Percentiles rank a stretch among this genome's conserved stretches.
Conservation (phyloP, 2,888 invertebrate species). For the Plagodis dolabraria region DNA sequence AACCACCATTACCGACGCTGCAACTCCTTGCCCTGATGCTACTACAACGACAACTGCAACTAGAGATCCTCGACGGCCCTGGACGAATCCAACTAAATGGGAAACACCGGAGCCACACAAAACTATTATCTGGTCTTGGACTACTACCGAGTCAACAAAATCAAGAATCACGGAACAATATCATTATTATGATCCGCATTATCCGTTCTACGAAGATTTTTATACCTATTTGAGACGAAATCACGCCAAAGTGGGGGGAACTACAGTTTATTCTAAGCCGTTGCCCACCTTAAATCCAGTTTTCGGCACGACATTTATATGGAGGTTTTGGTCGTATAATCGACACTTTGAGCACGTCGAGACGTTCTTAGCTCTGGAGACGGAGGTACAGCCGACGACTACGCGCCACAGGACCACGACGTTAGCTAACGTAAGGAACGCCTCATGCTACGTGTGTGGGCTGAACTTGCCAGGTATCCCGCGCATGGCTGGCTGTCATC, state of each 20-base stretch:
- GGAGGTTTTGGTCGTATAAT: constrained; percentile 5
- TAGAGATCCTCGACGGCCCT: not conserved
- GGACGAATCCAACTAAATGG: constrained; percentile 2
- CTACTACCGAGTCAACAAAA: not conserved
- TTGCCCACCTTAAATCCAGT: not conserved
- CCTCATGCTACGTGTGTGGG: constrained; percentile 34
- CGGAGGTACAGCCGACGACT: constrained; percentile 1
- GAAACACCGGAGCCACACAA: constrained; percentile 1
- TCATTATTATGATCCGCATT: not conserved
- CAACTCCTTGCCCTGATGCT: no score
- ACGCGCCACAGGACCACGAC: not conserved
- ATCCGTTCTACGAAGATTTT: not conserved
- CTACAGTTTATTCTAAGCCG: not conserved
- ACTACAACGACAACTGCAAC: no score
- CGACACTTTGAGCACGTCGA: not conserved
- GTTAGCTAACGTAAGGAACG: not conserved
- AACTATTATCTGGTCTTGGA: constrained; percentile 7
- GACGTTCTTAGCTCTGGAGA: constrained; percentile 7
- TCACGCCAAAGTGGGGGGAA: constrained; percentile 2
- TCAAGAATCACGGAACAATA: not conserved
- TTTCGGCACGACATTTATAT: constrained; percentile 3
- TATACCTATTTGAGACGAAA: not conserved
- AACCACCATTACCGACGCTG: no score
- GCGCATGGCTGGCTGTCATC: constrained; percentile 27
- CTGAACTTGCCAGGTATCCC: constrained; percentile 25